phyloP scores from a whole-genome alignment of 2,888 invertebrate species.

The Campaea margaritaria region DNA sequence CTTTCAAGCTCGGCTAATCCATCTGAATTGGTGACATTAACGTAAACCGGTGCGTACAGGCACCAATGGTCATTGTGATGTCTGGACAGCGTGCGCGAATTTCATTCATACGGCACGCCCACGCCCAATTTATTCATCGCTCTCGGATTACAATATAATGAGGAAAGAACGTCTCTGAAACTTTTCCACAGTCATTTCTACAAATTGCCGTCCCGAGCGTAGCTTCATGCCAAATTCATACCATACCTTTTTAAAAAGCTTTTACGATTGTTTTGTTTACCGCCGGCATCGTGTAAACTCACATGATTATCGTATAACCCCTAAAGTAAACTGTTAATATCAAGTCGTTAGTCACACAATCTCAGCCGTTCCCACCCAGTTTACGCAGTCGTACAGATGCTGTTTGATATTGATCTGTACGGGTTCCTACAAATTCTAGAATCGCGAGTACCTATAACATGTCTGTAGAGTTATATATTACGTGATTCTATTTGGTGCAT shows the following conservation, averaged over 20 bases:
- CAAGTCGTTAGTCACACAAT: conserved; percentile 7
- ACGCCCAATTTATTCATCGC: conserved; percentile 69
- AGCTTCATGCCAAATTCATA: conserved; percentile 34
- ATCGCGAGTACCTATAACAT: conserved; percentile 11
- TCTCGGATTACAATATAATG: conserved; percentile 69
- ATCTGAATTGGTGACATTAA: conserved; percentile 39
- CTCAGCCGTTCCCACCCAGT: conserved; percentile 18
- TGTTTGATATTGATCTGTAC: conserved; percentile 29
- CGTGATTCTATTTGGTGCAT: conserved; percentile 51
- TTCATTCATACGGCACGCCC: conserved; percentile 74
- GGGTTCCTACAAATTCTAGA: conserved; percentile 17
- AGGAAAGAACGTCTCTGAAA: conserved; percentile 60
- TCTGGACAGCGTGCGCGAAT: conserved; percentile 56
- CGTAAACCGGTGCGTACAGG: conserved; percentile 54
- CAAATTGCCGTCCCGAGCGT: conserved; percentile 45
- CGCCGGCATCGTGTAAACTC: background rate
- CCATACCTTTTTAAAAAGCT: conserved; percentile 31
- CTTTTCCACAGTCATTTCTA: conserved; percentile 47
- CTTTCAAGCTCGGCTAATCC: conserved; percentile 31
- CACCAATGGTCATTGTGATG: conserved; percentile 49
- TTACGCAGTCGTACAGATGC: conserved; percentile 30
- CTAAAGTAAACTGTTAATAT: conserved; percentile 7
- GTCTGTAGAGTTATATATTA: conserved; percentile 12
- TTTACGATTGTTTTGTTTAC: background rate
- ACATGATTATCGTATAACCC: conserved; percentile 11